Evolutionary conservation across 2,888 invertebrate species (phyloP), one percentile per base, ranked within the genome.

Genomic region (Sinhomidia bicolor): DNA sequence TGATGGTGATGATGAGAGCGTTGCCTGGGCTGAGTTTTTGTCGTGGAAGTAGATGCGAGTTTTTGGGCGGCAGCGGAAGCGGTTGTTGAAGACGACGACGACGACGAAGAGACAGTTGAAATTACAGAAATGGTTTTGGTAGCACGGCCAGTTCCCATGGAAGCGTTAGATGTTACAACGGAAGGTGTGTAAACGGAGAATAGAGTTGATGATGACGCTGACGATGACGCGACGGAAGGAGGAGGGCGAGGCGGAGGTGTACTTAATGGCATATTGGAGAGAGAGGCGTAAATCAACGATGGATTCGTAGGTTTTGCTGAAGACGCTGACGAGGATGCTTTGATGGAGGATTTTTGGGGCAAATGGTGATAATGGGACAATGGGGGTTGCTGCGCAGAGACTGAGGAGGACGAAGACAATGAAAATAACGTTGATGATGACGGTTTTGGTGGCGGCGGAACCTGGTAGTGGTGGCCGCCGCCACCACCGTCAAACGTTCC

Each of bases 401-500:
- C n/a, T n/a, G 44, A 57, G 57, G 57, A 65, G 32, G 65, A 17
- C 1, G 83, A 84, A 7, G 74, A n/a, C n/a, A n/a, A 71, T 51
- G 82, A 47, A 17, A 68, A 44, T 12, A 76, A 44, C 9, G 23
- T 20, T 17, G 29, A 23, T 26, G 62, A 9, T 41, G 68, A 71
- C 68, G 88, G 71, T 54, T 87, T 87, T 10, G 87, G 81, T 81
- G 87, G 88, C 88, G 88, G 88, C 68, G 88, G 88, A 51, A 83
- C 88, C 78, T 88, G 88, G 62, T 88, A 88, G 41, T 88, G 87
- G 76, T 87, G 88, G 20, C 82, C 88, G 71, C 84, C 80, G 74
- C 86, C 88, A 84, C 74, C 79, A 60, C 84, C 76, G 62, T 85
- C 76, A 78, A 76, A 85, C 32, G 71, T 78, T 44, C 79, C 84